A percentile compares a stretch with the other conserved stretches of the same genome.
phyloP scores from a whole-genome alignment of 1,140 invertebrate species.

The Agrilus planipennis region DNA sequence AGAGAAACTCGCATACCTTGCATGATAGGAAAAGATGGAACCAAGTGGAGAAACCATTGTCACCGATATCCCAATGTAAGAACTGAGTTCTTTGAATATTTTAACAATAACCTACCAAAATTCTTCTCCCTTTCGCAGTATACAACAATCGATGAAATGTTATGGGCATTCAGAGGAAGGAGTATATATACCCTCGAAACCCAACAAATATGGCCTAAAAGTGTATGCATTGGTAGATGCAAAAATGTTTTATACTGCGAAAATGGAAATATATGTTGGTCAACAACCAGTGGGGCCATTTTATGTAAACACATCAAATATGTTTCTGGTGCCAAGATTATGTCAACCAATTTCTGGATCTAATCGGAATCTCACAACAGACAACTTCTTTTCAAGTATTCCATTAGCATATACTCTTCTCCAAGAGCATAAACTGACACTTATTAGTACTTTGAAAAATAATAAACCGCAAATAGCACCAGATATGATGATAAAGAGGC shows the following conservation, averaged over 20 bases:
- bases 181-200: no score
- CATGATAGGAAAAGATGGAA: no score
- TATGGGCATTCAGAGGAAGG: slow-evolving; percentile 11
- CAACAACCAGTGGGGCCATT: slow-evolving; percentile 10
- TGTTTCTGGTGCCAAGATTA: background rate
- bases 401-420: slow-evolving; percentile 11
- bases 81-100: slow-evolving; percentile 13
- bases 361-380: slow-evolving; percentile 14
- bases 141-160: slow-evolving; percentile 9
- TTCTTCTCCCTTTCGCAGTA: slow-evolving; percentile 1
- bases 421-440: slow-evolving; percentile 11
- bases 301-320: background rate
- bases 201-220: slow-evolving; percentile 17
- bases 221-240: slow-evolving; percentile 12
- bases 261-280: slow-evolving; percentile 15
- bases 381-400: slow-evolving; percentile 17
- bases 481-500: slow-evolving; percentile 1
- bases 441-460: slow-evolving; percentile 15
- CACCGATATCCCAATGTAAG: no score
- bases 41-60: no score
- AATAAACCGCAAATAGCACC: slow-evolving; percentile 9
- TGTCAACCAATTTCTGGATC: slow-evolving; percentile 5
- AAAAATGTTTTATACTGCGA: no score
- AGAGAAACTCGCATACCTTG: no score
- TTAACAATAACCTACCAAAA: slow-evolving; percentile 7